Conservation (phyloP, 92 coral and sea anemone genomes). For the Chrysogorgia sp. region DNA sequence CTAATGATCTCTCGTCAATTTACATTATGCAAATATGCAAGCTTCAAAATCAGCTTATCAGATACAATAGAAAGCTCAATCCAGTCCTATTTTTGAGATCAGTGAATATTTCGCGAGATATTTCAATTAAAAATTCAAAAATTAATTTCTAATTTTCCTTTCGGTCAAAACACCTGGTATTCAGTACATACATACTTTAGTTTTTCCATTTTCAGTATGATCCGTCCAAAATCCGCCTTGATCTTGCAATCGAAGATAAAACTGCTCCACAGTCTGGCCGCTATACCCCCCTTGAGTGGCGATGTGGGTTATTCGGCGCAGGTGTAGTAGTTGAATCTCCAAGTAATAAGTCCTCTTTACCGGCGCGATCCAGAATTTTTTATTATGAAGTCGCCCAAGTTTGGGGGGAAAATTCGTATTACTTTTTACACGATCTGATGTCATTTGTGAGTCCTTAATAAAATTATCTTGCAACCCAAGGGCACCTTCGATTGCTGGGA, state of each 20-base stretch:
- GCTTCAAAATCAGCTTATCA: no score
- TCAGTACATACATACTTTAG: neutral
- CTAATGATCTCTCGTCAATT: no score
- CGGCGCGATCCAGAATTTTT: neutral
- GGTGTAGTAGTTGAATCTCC: neutral
- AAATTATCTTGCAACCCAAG: neutral
- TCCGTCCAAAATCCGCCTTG: neutral
- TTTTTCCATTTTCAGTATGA: conserved; percentile 1
- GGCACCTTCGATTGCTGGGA: neutral
- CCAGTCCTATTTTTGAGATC: no score
- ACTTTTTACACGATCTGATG: neutral
- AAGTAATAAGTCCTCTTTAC: neutral
- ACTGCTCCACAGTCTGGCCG: neutral
- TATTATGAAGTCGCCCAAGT: neutral
- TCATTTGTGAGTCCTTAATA: neutral
- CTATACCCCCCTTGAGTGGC: conserved; percentile 17
- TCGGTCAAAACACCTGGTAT: no score
- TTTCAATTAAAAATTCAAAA: no score
- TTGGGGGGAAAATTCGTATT: neutral
- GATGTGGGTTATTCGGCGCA: conserved; percentile 13
- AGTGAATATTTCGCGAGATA: no score
- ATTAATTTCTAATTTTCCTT: no score
- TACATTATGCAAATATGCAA: no score
- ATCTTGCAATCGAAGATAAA: neutral
- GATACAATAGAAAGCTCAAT: no score